Base-by-base conservation (phyloP, 2,888 invertebrate genomes). In the Coleophora flavipennella region DNA sequence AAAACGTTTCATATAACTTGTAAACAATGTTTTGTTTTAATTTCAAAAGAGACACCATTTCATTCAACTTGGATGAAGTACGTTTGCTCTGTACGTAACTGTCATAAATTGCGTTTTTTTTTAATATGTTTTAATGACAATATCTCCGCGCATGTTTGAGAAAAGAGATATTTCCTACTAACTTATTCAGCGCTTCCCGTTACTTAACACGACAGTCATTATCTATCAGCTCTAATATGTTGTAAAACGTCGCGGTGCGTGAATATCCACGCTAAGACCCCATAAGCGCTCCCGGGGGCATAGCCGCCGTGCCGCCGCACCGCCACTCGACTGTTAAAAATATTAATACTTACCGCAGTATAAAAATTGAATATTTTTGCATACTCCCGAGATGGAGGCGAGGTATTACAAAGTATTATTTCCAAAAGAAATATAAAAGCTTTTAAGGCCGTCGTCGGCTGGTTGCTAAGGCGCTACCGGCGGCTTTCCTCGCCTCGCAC, bases 361-460 rank as follows among this genome's bases (percentile, higher is more conserved):
- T 75, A 80, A 81, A 81, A 81, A 76, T 67, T 69, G 67, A 70
- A 79, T 78, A 79, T 77, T 79, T 81, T 76, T 78, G 71, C 79
- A 80, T 79, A 76, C 65, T 62, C 62, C 57, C 63, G 51, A 53
- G 53, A 63, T 53, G 54, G 54, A 46, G 50, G 47, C 58, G 59
- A 61, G 63, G 71, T 66, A 74, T 78, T 76, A 80, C 74, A 67
- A 56, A 68, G 76, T 78, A 76, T 78, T 80, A 78, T 76, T 78
- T 74, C 69, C 74, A 64, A 66, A 62, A 67, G 70, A 69, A 78
- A 74, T 76, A 68, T 76, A 72, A 83, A 81, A 81, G 83, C 83
- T 84, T 84, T 83, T 81, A 74, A 76, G 55, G 78, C 79, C 74
- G 64, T 57, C 62, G 75, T 57, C 62, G 75, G 75, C 68, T 66